Evolutionary conservation across 2,113 vertebrate genomes (phyloP).

Genomic region (Daboia siamensis): DNA sequence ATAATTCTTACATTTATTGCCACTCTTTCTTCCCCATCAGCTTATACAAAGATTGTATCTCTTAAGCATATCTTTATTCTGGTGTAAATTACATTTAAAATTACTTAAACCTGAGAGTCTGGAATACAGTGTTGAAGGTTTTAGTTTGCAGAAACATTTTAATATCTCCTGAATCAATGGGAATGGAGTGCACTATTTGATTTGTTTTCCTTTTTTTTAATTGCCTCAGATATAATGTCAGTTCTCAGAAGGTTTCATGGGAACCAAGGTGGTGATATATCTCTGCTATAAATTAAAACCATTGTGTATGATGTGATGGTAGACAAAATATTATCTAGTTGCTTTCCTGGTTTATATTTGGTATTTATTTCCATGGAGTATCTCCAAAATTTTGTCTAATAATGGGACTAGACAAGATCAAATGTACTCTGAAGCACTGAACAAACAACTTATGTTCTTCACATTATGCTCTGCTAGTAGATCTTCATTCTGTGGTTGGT

Average conservation of each 20-base stretch:
- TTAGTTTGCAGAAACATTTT: neutral
- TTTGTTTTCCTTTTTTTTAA: neutral
- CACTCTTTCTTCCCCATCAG: neutral
- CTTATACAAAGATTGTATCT: neutral
- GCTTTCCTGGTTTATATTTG: neutral
- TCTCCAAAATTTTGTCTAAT: neutral
- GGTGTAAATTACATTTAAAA: conserved; percentile 7
- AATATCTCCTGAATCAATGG: neutral
- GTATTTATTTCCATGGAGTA: neutral
- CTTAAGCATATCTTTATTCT: conserved; percentile 13
- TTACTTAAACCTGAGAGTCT: neutral
- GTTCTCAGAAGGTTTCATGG: neutral
- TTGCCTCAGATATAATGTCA: neutral
- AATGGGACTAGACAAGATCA: neutral
- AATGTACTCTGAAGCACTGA: neutral
- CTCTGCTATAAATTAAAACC: conserved; percentile 15
- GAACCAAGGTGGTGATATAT: neutral
- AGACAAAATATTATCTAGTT: conserved; percentile 5
- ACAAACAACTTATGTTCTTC: neutral
- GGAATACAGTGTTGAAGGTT: neutral
- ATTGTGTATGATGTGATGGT: neutral
- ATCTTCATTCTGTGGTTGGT: neutral
- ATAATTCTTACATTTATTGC: conserved; percentile 1
- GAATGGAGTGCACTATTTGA: neutral
- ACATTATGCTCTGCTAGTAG: neutral